phyloP scores from a whole-genome alignment of 1,140 invertebrate species.

The Atta cephalotes region DNA sequence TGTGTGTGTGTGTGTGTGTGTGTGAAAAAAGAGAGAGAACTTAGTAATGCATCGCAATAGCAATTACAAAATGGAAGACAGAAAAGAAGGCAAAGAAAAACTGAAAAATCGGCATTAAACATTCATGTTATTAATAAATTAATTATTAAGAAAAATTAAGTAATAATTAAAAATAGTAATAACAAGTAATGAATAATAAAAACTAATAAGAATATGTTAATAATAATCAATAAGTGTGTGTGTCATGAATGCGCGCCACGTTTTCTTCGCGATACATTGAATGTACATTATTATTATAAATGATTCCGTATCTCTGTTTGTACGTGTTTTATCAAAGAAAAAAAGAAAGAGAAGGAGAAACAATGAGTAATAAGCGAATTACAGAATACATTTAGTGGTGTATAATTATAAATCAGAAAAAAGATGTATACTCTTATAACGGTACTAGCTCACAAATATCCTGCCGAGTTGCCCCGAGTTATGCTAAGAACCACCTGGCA shows the following conservation, averaged over 20 bases:
- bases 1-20: not conserved
- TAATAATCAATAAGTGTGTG: slow-evolving; percentile 72
- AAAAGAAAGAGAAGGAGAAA: slow-evolving; percentile 43
- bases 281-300: slow-evolving; percentile 67
- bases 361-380: slow-evolving; percentile 63
- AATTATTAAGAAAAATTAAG: slow-evolving; percentile 63
- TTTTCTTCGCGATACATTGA: slow-evolving; percentile 76
- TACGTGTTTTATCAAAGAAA: slow-evolving; percentile 79
- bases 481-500: slow-evolving; percentile 79
- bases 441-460: slow-evolving; percentile 82
- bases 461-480: slow-evolving; percentile 81
- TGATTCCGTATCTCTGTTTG: slow-evolving; percentile 81
- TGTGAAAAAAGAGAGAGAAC: not conserved
- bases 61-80: slow-evolving; percentile 32
- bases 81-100: slow-evolving; percentile 26
- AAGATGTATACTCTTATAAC: slow-evolving; percentile 74
- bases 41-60: not conserved
- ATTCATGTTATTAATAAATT: slow-evolving; percentile 59
- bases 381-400: slow-evolving; percentile 70
- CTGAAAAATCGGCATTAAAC: not conserved
- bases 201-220: slow-evolving; percentile 65
- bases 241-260: slow-evolving; percentile 60
- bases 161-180: slow-evolving; percentile 70
- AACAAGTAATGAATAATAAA: slow-evolving; percentile 68
- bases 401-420: slow-evolving; percentile 64